Evolutionary conservation across 2,797 vertebrate genomes (phyloP).

Genomic region (Todus mexicanus): DNA sequence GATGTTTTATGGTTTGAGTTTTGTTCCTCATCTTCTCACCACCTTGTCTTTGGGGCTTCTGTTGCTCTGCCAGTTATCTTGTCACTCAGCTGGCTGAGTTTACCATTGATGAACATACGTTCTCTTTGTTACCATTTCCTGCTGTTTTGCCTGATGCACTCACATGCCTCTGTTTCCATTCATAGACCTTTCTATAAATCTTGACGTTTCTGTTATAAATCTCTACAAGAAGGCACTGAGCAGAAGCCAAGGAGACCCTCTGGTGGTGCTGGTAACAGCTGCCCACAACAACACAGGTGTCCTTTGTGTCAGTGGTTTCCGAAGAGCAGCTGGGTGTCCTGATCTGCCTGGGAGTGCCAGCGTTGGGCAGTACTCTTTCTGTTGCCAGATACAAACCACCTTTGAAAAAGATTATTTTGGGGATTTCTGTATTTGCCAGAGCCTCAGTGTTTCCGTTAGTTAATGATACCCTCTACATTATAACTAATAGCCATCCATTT

Average conservation of each 20-base stretch:
- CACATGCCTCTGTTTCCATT: background rate
- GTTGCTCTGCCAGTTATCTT: background rate
- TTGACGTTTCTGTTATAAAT: background rate
- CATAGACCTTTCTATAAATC: background rate
- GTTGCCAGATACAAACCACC: background rate
- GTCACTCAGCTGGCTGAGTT: background rate
- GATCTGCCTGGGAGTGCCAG: background rate
- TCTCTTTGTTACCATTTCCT: background rate
- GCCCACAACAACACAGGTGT: fast-evolving
- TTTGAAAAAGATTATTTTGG: background rate
- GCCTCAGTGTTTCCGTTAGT: background rate
- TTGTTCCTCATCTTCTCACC: background rate
- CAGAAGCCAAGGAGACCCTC: background rate
- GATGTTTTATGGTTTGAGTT: background rate
- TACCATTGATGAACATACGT: background rate
- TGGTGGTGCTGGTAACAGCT: background rate
- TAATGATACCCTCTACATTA: background rate
- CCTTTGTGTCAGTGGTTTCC: background rate
- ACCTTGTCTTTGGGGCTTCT: background rate
- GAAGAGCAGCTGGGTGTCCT: background rate
- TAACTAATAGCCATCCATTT: background rate
- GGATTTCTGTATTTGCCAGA: background rate
- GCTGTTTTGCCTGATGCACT: background rate
- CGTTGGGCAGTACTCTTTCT: background rate
- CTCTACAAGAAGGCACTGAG: background rate